Evolutionary conservation across 2,797 vertebrate species (phyloP).

Genomic region (Acrocephalus scirpaceus): DNA sequence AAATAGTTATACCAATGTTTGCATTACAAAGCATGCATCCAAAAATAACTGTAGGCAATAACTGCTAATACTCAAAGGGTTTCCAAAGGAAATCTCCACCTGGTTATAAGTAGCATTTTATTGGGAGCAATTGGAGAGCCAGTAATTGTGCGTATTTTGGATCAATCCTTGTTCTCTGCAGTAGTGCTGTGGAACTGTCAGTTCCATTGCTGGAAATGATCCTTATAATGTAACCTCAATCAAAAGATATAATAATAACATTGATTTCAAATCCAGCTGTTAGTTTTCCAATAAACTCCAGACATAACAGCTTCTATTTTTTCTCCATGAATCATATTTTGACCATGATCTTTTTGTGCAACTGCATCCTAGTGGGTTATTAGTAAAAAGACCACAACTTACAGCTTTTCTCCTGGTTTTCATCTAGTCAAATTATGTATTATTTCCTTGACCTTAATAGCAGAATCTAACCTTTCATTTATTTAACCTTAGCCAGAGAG

Average conservation of each 20-base stretch:
- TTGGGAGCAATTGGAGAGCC: background rate
- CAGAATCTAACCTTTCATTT: background rate
- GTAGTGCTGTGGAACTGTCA: background rate
- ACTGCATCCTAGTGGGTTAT: background rate
- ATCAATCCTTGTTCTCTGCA: background rate
- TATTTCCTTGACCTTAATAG: slow-evolving; percentile 2
- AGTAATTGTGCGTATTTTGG: background rate
- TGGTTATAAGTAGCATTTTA: background rate
- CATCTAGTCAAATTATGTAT: background rate
- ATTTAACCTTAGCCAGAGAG: slow-evolving; percentile 52
- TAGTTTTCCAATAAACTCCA: slow-evolving; percentile 5
- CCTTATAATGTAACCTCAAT: background rate
- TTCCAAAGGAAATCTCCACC: background rate
- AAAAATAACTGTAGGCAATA: background rate
- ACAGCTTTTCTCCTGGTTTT: background rate
- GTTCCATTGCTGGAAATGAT: background rate
- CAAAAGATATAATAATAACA: background rate
- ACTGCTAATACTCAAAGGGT: background rate
- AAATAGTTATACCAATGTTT: background rate
- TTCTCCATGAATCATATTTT: background rate
- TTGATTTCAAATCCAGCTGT: slow-evolving; percentile 9
- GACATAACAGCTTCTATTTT: background rate
- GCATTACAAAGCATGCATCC: background rate
- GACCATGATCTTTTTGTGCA: background rate
- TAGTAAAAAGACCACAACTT: background rate